Evolutionary conservation across 1,140 invertebrate species (phyloP).

Genomic region (Neomicropteryx cornuta): DNA sequence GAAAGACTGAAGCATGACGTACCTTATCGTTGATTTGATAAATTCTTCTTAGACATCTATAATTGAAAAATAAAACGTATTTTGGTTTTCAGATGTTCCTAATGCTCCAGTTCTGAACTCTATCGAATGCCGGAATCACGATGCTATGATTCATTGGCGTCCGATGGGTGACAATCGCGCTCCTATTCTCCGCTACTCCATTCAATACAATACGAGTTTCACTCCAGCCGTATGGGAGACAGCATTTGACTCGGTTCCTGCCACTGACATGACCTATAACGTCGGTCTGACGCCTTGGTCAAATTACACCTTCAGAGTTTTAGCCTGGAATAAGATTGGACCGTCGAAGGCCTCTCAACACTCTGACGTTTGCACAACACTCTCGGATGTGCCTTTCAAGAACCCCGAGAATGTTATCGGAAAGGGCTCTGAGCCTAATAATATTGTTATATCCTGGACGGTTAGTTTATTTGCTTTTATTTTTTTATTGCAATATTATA

Average conservation of each 20-base stretch:
- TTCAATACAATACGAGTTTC: conserved; percentile 92
- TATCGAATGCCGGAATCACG: conserved; percentile 56
- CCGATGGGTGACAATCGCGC: conserved; percentile 89
- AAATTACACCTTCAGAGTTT: conserved; percentile 93
- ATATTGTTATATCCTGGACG: conserved; percentile 92
- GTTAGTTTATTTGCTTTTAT: conserved; percentile 36
- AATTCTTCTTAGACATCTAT: too few species aligned
- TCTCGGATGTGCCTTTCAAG: conserved; percentile 79
- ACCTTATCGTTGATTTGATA: too few species aligned
- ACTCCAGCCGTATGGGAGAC: conserved; percentile 86
- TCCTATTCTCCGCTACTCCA: conserved; percentile 82
- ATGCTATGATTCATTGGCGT: conserved; percentile 72
- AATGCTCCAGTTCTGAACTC: conserved; percentile 66
- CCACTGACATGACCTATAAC: conserved; percentile 65
- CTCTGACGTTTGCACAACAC: conserved; percentile 74
- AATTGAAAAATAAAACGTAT: too few species aligned
- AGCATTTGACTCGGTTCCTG: conserved; percentile 61
- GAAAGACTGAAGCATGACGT: too few species aligned
- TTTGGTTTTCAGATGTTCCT: conserved; percentile 63
- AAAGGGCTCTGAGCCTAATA: conserved; percentile 74
- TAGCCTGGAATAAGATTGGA: conserved; percentile 90
- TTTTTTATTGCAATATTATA: conserved; percentile 7
- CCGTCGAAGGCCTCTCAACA: conserved; percentile 74
- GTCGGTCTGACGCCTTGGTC: conserved; percentile 81
- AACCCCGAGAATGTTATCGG: conserved; percentile 94